Base-by-base conservation (phyloP, 2,797 vertebrate genomes). In the Sebastiscus tertius region DNA sequence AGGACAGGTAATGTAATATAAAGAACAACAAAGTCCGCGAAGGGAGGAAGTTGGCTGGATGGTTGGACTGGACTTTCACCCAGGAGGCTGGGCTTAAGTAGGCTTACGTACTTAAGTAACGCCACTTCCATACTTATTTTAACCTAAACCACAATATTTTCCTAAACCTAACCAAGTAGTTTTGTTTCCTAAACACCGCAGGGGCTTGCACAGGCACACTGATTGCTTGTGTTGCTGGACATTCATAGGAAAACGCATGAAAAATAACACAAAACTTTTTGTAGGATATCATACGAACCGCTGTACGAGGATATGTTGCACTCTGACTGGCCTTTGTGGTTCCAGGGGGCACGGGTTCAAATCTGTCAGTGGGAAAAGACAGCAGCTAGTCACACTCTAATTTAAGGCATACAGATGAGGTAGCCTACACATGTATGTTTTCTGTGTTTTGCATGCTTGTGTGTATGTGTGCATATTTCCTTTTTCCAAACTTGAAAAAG, bases 281-380 rank as follows among this genome's bases (percentile, higher is more conserved):
- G 46, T 49, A 20, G 46, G 0, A 49, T 20, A 20, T 18, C 46
- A 49, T 54, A 22, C 4, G 49, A 54, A 54, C 49, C 0, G 49
- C 9, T 54, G 49, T 54, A 5, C 0, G 49, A 54, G 49, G 49
- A n/a, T n/a, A 10, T n/a, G 20, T 54, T 54, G 49, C 49, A n/a
- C 49, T 78, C 46, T 18, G 36, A 36, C 64, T 72, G 68, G 34
- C 65, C 69, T 68, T 18, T 85, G 82, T 81, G 78, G 83, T 86
- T 85, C 81, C 65, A 62, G 61, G 81, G 60, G 60, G n/a, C 22
- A 2, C 58, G 18, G 77, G 80, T 78, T 86, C 79, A 84, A 73
- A 78, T 72, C 66, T 70, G 73, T 89, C 74, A 80, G 49, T 62
- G 60, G 63, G 67, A 83, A 83, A 78, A 75, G 54, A 72, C 55